Percentiles rank a stretch among this genome's conserved stretches.
Conservation (phyloP, 1,140 invertebrate species). For the Drosophila erecta region DNA sequence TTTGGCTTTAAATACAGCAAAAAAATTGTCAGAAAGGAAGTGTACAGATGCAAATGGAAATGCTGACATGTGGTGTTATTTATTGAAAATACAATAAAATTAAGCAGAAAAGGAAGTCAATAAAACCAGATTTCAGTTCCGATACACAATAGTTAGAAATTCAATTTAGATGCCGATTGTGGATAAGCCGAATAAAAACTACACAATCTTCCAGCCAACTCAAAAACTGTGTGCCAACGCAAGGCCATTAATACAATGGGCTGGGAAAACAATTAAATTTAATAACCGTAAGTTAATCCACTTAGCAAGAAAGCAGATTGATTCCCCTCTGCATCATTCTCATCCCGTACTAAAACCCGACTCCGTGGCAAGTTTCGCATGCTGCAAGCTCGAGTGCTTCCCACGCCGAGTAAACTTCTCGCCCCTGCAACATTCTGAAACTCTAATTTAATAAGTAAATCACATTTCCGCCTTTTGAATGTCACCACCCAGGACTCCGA, state of each 20-base stretch:
- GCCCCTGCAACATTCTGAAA: conserved; percentile 30
- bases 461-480: conserved; percentile 74
- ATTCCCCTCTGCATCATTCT: conserved; percentile 12
- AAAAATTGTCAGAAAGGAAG: background rate
- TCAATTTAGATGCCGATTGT: background rate
- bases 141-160: background rate
- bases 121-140: background rate
- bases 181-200: conserved; percentile 1
- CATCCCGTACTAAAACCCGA: background rate
- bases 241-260: conserved; percentile 10
- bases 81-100: background rate
- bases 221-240: background rate
- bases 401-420: conserved; percentile 11
- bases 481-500: conserved; percentile 19
- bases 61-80: background rate
- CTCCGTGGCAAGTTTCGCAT: conserved; percentile 19
- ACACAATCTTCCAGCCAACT: background rate
- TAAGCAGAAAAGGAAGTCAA: conserved; percentile 4
- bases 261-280: conserved; percentile 35
- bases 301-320: conserved; percentile 35
- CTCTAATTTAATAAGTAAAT: conserved; percentile 78
- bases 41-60: background rate
- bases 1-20: background rate
- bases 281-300: conserved; percentile 46
- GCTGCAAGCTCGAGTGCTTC: conserved; percentile 41